Evolutionary conservation across 2,113 vertebrate genomes (phyloP).

Genomic region (Spea multiplicata): DNA sequence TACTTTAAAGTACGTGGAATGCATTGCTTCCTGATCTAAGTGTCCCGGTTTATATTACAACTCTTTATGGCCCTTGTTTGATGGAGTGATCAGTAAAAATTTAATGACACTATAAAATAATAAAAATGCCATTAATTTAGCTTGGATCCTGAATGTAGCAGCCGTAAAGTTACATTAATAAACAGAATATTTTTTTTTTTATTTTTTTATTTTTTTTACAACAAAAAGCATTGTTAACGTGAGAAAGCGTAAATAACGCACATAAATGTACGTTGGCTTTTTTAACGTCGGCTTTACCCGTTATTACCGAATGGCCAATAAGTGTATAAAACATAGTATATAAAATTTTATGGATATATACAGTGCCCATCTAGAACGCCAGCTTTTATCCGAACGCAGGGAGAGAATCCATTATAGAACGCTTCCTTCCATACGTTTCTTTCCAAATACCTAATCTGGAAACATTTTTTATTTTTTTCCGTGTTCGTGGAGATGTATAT

Average conservation of each 20-base stretch:
- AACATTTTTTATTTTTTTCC: too few relatives aligned
- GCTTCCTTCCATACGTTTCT: slow-evolving; percentile 62
- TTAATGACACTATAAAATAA: slow-evolving; percentile 99
- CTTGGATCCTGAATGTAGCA: slow-evolving; percentile 86
- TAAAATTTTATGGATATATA: slow-evolving; percentile 98
- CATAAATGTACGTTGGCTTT: slow-evolving; percentile 85
- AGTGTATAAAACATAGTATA: slow-evolving; percentile 98
- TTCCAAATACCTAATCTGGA: slow-evolving; percentile 50
- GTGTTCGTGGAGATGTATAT: background rate
- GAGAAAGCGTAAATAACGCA: slow-evolving; percentile 84
- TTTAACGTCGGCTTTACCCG: slow-evolving; percentile 84
- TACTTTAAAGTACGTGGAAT: slow-evolving; percentile 70
- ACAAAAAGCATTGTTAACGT: slow-evolving; percentile 88
- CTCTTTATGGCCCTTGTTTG: slow-evolving; percentile 91
- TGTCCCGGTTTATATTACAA: slow-evolving; percentile 81
- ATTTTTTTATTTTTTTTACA: slow-evolving; percentile 66
- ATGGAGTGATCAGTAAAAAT: slow-evolving; percentile 99
- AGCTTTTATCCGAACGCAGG: slow-evolving; percentile 77
- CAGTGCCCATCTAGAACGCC: slow-evolving; percentile 76
- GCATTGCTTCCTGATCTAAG: slow-evolving; percentile 73
- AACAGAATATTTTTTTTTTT: slow-evolving; percentile 77
- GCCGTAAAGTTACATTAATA: slow-evolving; percentile 95
- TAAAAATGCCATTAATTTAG: slow-evolving; percentile 99
- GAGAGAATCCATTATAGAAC: slow-evolving; percentile 65
- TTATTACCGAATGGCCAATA: slow-evolving; percentile 94